Evolutionary conservation across 2,797 vertebrate genomes (phyloP), one percentile per base, ranked within the genome.

Genomic region (Cheirogaleus major): DNA sequence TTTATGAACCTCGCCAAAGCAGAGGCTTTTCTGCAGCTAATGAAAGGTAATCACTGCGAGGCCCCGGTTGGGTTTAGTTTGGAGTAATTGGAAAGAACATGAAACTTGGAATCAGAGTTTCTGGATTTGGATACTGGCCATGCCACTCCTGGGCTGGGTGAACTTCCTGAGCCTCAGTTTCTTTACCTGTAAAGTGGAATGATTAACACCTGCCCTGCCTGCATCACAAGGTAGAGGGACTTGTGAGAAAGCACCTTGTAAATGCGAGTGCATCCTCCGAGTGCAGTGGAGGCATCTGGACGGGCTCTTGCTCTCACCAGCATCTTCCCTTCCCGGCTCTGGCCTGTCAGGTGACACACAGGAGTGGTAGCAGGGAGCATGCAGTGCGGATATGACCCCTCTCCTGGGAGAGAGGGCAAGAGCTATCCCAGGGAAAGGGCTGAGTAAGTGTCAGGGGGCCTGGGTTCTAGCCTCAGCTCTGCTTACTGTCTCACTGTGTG

Each of bases 1-100:
- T 92, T 97, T 95, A 89, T 96, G 98, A 95, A 86, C 95, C 84
- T 92, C 63, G 0, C 96, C 70, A 86, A 95, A 97, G 80, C 96
- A 96, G 67, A 0, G 1, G 95, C 55, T 95, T 97, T 95, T 95
- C 81, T 63, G 89, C 2, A 63, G 96, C 93, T 97, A 91, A 97
- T 93, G 57, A 92, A 96, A 97, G 95, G 97, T 35, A 92, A 93
- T 61, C 81, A 85, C 95, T 45, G 95, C 41, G n/a, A 89, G 93
- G 97, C 91, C 82, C 78, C 0, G 0, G 59, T 23, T 94, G 89
- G 89, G 65, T 63, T 90, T 67, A 27, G 65, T 38, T 70, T 27
- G 22, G 23, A 22, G 25, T 41, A 45, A 81, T 80, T 92, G 91
- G 69, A 78, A 92, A 86, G 65, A 86, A n/a, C 88, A 20, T 7